Conservation (phyloP, 2,113 vertebrate species). For the Silurus glanis region DNA sequence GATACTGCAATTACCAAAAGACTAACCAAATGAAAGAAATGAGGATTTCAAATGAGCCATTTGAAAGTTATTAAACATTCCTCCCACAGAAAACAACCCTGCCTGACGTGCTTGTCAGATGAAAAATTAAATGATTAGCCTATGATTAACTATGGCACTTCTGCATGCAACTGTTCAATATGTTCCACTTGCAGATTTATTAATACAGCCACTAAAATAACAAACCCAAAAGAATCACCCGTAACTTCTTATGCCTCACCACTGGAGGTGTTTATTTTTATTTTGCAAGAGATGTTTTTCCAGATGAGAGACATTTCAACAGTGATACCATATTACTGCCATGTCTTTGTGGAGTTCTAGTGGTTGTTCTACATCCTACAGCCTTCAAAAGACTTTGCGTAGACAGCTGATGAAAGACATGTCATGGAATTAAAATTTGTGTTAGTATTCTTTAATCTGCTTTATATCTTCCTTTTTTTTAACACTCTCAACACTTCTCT, state of each 20-base stretch:
- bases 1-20: constrained; percentile 11
- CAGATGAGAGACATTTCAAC: background rate
- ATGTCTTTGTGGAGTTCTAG: background rate
- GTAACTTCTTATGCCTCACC: background rate
- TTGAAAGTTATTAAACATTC: background rate
- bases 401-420: background rate
- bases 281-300: background rate
- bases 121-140: background rate
- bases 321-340: background rate
- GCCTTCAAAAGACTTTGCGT: background rate
- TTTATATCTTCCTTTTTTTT: background rate
- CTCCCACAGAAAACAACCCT: background rate
- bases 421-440: background rate
- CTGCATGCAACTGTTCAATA: background rate
- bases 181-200: background rate
- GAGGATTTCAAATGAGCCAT: background rate
- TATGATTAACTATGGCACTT: background rate
- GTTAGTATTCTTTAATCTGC: background rate
- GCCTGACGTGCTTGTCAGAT: background rate
- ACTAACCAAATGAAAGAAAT: background rate
- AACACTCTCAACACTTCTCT: background rate
- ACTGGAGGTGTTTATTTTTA: background rate
- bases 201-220: background rate
- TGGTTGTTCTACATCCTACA: background rate
- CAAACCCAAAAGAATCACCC: background rate